Evolutionary conservation across 1,140 invertebrate genomes (phyloP), one percentile per base, ranked within the genome.

Genomic region (Neodiprion fabricii): DNA sequence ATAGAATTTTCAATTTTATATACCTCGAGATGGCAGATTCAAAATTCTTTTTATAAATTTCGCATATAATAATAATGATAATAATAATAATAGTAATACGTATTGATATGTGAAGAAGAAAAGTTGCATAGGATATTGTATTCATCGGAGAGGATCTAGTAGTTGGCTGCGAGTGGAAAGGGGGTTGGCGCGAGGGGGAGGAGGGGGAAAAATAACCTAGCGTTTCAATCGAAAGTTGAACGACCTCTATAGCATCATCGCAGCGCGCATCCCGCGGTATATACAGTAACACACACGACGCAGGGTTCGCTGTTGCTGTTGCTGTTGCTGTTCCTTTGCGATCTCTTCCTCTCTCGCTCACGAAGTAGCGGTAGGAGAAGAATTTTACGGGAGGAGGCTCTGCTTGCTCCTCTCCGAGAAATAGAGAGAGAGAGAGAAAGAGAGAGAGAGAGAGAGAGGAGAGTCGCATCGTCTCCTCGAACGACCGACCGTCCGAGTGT

Each of bases 351-450:
- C 28, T 40, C 28, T 40, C 28, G 28, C 28, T 40, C 5, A 40
- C 28, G 28, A 40, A 40, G 28, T 40, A 40, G 28, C 28, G 28
- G 28, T 40, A 40, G 28, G 28, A 40, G 28, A 40, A 40, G 28
- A 40, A 40, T 40, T 40, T 40, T 40, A 40, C 28, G 5, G 28
- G 28, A 40, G 28, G 28, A 40, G 5, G 28, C 28, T 40, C 5
- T 5, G 28, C 28, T 40, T 5, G 28, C 28, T 40, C 28, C 28
- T 40, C 28, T 40, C 76, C 78, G 71, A 76, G 28, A 5, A 3
- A 40, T 40, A 40, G 28, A 40, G 28, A 40, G 28, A 40, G 28
- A 3, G 28, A 40, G 72, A 65, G 67, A 61, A 66, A 72, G 40
- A 76, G 53, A 40, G 28, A 40, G 28, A 40, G 28, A 4, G 28